Conservation (phyloP, 92 coral and sea anemone genomes). For the Anthopleura xanthogrammica region DNA sequence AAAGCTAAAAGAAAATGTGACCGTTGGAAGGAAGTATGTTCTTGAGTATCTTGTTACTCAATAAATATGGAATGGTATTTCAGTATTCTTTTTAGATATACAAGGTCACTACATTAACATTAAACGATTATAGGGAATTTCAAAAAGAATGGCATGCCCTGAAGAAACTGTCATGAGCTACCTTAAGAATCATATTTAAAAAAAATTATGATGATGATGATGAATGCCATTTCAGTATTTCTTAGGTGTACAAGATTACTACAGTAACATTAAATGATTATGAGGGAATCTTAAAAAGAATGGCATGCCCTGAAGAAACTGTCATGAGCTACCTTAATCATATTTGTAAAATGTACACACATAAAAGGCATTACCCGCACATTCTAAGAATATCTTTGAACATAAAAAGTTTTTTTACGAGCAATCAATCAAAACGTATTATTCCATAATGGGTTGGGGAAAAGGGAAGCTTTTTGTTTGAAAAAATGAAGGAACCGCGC, state of each 20-base stretch:
- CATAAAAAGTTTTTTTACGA: too few relatives aligned
- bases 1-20: neutral
- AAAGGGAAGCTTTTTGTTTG: too few relatives aligned
- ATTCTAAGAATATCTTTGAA: too few relatives aligned
- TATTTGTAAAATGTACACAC: too few relatives aligned
- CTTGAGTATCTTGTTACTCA: constrained; percentile 10
- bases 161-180: neutral
- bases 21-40: neutral
- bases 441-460: too few relatives aligned
- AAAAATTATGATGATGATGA: too few relatives aligned
- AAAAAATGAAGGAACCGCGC: too few relatives aligned
- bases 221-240: too few relatives aligned
- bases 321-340: neutral
- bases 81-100: neutral
- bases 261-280: too few relatives aligned
- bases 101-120: neutral
- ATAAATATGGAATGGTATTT: neutral
- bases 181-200: neutral
- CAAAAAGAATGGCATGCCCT: neutral
- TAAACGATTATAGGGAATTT: neutral
- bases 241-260: too few relatives aligned
- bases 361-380: too few relatives aligned
- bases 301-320: neutral
- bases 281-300: neutral
- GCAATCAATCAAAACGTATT: too few relatives aligned